Conservation (phyloP, 2,888 invertebrate species). For the Ethmia dodecea region DNA sequence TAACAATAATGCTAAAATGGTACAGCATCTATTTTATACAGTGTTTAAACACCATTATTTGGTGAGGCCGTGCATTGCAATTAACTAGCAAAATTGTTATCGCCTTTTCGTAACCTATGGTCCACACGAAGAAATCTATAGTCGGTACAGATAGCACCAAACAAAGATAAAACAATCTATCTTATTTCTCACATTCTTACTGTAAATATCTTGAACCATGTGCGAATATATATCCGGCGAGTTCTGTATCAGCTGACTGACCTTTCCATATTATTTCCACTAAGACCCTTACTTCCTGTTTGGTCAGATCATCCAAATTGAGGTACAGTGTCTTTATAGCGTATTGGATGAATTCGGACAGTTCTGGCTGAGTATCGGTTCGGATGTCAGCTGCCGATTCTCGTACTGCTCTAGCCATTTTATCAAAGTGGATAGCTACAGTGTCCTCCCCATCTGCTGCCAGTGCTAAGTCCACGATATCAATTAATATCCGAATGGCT, state of each 20-base stretch:
- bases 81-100: too few relatives aligned
- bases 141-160: too few relatives aligned
- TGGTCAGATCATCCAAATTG: neutral
- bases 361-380: neutral
- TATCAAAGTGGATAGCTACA: conserved; percentile 24
- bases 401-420: conserved; percentile 18
- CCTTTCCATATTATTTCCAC: neutral
- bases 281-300: neutral
- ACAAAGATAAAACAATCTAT: too few relatives aligned
- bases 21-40: too few relatives aligned
- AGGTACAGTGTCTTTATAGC: neutral
- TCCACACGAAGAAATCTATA: too few relatives aligned
- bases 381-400: conserved; percentile 18
- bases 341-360: neutral
- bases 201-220: too few relatives aligned
- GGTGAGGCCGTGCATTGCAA: too few relatives aligned
- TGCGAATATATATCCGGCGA: too few relatives aligned
- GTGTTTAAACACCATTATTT: too few relatives aligned
- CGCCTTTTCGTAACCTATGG: too few relatives aligned
- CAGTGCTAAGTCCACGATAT: conserved; percentile 38
- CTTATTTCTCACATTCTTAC: too few relatives aligned
- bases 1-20: too few relatives aligned
- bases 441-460: conserved; percentile 20
- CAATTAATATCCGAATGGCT: conserved; percentile 33
- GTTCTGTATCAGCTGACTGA: neutral